phyloP scores from a whole-genome alignment of 2,888 invertebrate species.

The Pristionchus maxplancki region DNA sequence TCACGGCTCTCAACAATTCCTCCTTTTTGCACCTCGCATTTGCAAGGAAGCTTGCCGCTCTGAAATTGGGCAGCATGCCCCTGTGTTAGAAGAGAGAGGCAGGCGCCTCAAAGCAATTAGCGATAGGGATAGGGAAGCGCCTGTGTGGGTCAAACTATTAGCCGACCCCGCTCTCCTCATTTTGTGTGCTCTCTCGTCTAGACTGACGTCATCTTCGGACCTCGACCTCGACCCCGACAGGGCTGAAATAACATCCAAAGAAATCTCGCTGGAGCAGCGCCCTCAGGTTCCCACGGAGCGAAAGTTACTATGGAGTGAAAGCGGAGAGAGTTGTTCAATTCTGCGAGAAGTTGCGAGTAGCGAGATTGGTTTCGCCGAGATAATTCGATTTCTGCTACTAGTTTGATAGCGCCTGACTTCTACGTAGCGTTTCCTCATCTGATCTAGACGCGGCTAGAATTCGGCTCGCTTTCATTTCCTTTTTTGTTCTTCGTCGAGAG shows the following conservation, averaged over 20 bases:
- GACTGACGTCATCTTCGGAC: not conserved
- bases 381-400: not conserved
- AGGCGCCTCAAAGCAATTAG: not conserved
- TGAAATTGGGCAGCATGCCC: not conserved
- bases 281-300: not conserved
- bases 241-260: slow-evolving; percentile 35
- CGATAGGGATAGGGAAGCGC: not conserved
- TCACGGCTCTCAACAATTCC: not conserved
- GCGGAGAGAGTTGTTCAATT: slow-evolving; percentile 9
- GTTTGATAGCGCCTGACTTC: not conserved
- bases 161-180: not conserved
- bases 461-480: not conserved
- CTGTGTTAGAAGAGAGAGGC: not conserved
- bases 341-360: not conserved
- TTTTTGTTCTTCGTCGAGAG: not conserved
- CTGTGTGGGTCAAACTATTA: not conserved
- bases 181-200: not conserved
- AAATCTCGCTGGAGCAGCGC: not conserved
- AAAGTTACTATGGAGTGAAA: slow-evolving; percentile 1
- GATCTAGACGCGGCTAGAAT: not conserved
- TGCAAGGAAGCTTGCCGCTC: not conserved
- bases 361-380: slow-evolving; percentile 6
- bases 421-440: not conserved
- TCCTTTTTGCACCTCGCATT: not conserved
- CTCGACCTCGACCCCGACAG: not conserved